These are phyloP conservation scores for Ormyrus rosae DNA, from an alignment of 2,888 invertebrate species.

Conservation along the genomic window DNA sequence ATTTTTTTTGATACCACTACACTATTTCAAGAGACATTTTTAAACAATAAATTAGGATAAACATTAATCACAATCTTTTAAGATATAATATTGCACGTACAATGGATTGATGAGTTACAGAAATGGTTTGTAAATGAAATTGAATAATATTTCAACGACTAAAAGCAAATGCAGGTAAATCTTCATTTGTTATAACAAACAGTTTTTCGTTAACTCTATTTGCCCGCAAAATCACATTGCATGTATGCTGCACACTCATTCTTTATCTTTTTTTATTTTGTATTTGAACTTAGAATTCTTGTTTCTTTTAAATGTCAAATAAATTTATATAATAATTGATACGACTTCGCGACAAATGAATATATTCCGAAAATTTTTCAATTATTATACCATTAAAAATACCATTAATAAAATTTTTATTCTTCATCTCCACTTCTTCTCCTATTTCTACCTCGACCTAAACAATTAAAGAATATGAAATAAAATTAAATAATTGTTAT, in stretches of 20 bases:
- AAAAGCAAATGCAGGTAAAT: slow-evolving; percentile 45
- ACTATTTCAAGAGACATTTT: slow-evolving; percentile 14
- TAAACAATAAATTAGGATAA: slow-evolving; percentile 40
- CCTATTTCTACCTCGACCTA: slow-evolving; percentile 70
- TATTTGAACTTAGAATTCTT: slow-evolving; percentile 17
- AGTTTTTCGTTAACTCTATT: slow-evolving; percentile 4
- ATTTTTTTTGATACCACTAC: background rate
- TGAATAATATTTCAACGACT: slow-evolving; percentile 20
- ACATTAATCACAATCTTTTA: slow-evolving; percentile 37
- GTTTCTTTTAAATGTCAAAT: slow-evolving; percentile 12
- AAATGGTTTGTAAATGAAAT: slow-evolving; percentile 33
- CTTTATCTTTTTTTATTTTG: slow-evolving; percentile 15
- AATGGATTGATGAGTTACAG: slow-evolving; percentile 28
- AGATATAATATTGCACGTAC: slow-evolving; percentile 44
- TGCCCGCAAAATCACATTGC: slow-evolving; percentile 25
- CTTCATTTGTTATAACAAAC: slow-evolving; percentile 14
- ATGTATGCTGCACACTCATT: slow-evolving; percentile 1
- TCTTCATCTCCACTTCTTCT: slow-evolving; percentile 68
- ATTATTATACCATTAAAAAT: background rate
- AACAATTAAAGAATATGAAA: slow-evolving; percentile 26
- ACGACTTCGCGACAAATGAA: slow-evolving; percentile 1
- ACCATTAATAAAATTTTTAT: slow-evolving; percentile 17
- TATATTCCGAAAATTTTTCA: slow-evolving; percentile 4
- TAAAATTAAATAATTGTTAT: background rate
- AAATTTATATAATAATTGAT: slow-evolving; percentile 16